phyloP scores from a whole-genome alignment of 2,888 invertebrate genomes.

The Macrophya alboannulata region DNA sequence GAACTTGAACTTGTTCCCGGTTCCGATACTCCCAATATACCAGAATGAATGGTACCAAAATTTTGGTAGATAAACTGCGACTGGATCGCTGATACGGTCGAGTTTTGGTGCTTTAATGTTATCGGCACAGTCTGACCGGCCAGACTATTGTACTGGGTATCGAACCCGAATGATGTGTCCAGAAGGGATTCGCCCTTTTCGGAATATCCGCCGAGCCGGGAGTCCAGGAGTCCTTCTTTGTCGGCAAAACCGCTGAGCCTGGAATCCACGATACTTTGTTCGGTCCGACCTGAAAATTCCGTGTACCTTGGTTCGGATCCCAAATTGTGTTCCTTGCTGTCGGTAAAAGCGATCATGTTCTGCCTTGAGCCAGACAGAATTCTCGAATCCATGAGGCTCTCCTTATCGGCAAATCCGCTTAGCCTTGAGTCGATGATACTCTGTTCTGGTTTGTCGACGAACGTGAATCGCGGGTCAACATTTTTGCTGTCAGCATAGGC shows the following conservation, averaged over 20 bases:
- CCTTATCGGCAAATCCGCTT: conserved; percentile 77
- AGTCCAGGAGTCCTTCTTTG: conserved; percentile 71
- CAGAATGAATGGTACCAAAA: conserved; percentile 78
- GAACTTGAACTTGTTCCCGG: conserved; percentile 77
- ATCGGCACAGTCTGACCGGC: conserved; percentile 79
- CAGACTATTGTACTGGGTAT: conserved; percentile 73
- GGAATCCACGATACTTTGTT: conserved; percentile 66
- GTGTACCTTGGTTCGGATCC: conserved; percentile 74
- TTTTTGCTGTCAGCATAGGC: conserved; percentile 73
- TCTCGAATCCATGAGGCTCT: conserved; percentile 77
- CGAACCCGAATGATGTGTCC: conserved; percentile 74
- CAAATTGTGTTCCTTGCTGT: conserved; percentile 73
- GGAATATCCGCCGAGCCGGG: conserved; percentile 65
- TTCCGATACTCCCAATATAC: conserved; percentile 76
- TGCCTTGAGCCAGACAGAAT: conserved; percentile 77
- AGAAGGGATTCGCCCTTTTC: conserved; percentile 73
- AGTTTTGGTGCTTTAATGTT: conserved; percentile 74
- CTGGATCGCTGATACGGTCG: conserved; percentile 77
- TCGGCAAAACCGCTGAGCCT: conserved; percentile 70
- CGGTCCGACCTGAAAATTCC: conserved; percentile 65
- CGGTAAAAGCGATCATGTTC: conserved; percentile 77
- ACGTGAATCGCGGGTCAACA: conserved; percentile 73
- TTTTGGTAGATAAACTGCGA: conserved; percentile 77
- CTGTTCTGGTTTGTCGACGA: conserved; percentile 74
- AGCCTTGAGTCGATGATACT: conserved; percentile 75